Conservation (phyloP, 2,888 invertebrate species). For the Eristalinus aeneus region DNA sequence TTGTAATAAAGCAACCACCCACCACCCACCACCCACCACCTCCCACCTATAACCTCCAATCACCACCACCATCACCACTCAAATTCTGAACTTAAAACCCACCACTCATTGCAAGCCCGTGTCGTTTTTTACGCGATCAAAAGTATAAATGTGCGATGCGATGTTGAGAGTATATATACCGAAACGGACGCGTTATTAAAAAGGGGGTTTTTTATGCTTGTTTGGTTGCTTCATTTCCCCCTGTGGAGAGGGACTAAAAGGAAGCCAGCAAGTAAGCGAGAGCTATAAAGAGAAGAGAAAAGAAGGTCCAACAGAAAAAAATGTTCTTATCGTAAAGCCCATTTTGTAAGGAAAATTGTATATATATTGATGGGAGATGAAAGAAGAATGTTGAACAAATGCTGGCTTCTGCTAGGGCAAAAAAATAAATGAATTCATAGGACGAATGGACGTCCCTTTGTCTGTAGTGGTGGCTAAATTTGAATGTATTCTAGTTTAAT, state of each 20-base stretch:
- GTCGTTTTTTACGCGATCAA: constrained; percentile 63
- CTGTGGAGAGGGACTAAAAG: background rate
- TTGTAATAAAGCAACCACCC: constrained; percentile 57
- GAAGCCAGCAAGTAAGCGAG: background rate
- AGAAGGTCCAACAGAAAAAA: background rate
- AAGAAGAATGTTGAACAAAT: background rate
- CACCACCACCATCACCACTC: background rate
- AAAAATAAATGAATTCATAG: background rate
- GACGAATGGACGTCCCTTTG: constrained; percentile 51
- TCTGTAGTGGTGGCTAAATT: constrained; percentile 23
- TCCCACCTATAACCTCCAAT: no score
- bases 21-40: background rate
- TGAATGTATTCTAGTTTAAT: background rate
- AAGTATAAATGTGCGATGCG: constrained; percentile 49
- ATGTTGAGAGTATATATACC: constrained; percentile 4
- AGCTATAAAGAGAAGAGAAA: background rate
- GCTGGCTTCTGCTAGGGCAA: background rate
- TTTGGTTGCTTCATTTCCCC: constrained; percentile 3
- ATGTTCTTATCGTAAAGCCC: background rate
- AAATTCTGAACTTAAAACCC: background rate
- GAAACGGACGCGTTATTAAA: background rate
- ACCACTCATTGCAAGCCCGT: background rate
- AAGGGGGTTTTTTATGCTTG: background rate
- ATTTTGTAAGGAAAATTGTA: background rate
- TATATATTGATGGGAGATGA: background rate